Conservation (phyloP, 2,888 invertebrate species). For the Xylophagus ater region DNA sequence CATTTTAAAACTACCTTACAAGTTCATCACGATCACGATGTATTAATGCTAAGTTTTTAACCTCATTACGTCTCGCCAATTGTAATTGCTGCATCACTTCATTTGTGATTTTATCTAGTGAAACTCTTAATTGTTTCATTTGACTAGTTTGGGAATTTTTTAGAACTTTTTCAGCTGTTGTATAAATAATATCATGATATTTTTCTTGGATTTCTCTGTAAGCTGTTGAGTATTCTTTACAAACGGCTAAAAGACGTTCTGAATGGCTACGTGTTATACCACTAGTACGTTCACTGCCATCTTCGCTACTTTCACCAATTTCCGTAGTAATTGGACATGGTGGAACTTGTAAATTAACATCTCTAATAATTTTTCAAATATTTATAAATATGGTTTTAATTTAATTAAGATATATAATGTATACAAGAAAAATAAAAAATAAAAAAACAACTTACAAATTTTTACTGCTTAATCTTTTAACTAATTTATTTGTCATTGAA, state of each 20-base stretch:
- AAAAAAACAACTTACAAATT: slow-evolving; percentile 52
- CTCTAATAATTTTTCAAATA: too few species aligned
- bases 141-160: slow-evolving; percentile 67
- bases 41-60: slow-evolving; percentile 73
- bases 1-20: slow-evolving; percentile 52
- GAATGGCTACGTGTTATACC: slow-evolving; percentile 51
- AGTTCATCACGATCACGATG: slow-evolving; percentile 87
- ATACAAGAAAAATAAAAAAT: neutral
- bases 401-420: neutral
- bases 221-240: slow-evolving; percentile 55
- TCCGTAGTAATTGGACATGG: slow-evolving; percentile 42
- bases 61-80: slow-evolving; percentile 73
- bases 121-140: slow-evolving; percentile 61
- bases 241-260: slow-evolving; percentile 50
- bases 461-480: slow-evolving; percentile 64
- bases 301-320: slow-evolving; percentile 39
- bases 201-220: slow-evolving; percentile 71
- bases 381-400: slow-evolving; percentile 11
- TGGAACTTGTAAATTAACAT: slow-evolving; percentile 36
- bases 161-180: slow-evolving; percentile 69
- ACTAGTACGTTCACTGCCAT: slow-evolving; percentile 31
- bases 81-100: slow-evolving; percentile 73
- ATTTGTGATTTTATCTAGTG: slow-evolving; percentile 58
- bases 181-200: slow-evolving; percentile 69
- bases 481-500: slow-evolving; percentile 59